Conservation (phyloP, 2,797 vertebrate species). For the Steatocranus sp. region DNA sequence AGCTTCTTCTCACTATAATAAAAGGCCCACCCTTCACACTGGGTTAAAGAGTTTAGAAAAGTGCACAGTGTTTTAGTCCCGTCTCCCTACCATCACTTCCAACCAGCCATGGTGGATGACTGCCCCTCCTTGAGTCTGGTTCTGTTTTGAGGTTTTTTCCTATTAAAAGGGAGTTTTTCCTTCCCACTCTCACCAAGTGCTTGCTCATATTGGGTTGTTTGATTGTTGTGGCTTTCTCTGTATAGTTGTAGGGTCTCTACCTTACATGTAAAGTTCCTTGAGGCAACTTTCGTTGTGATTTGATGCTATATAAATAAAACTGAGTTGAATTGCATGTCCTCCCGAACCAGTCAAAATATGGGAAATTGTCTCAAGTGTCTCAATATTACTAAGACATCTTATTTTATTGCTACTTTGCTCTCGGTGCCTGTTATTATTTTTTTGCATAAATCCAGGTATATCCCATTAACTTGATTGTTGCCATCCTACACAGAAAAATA, state of each 20-base stretch:
- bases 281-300: fast-evolving
- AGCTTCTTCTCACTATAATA: neutral
- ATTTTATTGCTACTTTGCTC: neutral
- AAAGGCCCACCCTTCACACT: neutral
- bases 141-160: neutral
- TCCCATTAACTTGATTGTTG: slow-evolving; percentile 28
- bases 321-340: neutral
- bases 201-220: neutral
- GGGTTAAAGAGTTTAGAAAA: neutral
- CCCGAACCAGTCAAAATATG: neutral
- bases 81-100: neutral
- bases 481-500: slow-evolving; percentile 50
- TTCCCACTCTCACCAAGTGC: neutral
- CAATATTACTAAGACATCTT: neutral
- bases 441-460: slow-evolving; percentile 15
- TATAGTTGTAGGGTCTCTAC: neutral
- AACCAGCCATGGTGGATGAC: neutral
- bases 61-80: neutral
- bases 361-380: neutral
- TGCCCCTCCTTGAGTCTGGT: neutral
- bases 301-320: neutral
- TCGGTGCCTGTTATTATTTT: neutral
- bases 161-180: neutral
- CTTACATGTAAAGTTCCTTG: neutral
- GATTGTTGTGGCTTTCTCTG: neutral